Conservation (phyloP, 2,797 vertebrate genomes). For the Hypotaenidia philippensis region DNA sequence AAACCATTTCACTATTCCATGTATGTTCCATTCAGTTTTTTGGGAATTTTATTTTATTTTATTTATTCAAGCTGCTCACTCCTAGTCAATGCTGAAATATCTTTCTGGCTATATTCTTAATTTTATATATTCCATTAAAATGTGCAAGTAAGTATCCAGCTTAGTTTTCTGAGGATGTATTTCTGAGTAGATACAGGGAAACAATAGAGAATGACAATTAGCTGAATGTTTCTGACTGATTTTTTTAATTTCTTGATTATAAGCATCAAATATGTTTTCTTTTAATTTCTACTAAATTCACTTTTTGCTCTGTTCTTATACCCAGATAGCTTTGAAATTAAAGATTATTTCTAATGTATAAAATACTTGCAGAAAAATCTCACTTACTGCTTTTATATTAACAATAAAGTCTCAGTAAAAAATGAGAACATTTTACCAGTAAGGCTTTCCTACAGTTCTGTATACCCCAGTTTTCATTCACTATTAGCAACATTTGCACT, state of each 20-base stretch:
- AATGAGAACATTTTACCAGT: conserved; percentile 19
- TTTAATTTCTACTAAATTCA: conserved; percentile 31
- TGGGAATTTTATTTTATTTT: background rate
- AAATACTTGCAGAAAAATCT: conserved; percentile 16
- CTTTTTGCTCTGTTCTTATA: conserved; percentile 18
- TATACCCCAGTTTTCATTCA: background rate
- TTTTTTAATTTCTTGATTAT: conserved; percentile 58
- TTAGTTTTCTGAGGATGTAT: conserved; percentile 9
- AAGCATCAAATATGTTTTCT: background rate
- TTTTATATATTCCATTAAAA: background rate
- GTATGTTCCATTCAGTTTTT: background rate
- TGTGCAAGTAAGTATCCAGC: background rate
- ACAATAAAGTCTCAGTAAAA: background rate
- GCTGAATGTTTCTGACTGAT: conserved; percentile 30
- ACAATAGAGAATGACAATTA: conserved; percentile 34
- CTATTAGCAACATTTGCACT: conserved; percentile 11
- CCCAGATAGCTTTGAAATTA: conserved; percentile 31
- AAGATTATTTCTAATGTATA: conserved; percentile 16
- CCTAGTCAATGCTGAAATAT: background rate
- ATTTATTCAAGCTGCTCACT: background rate
- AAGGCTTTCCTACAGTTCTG: background rate
- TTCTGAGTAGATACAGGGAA: conserved; percentile 2
- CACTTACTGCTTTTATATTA: background rate
- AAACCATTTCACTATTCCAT: background rate
- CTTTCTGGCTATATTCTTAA: background rate